Evolutionary conservation across 2,797 vertebrate species (phyloP).

Genomic region (Falco biarmicus): DNA sequence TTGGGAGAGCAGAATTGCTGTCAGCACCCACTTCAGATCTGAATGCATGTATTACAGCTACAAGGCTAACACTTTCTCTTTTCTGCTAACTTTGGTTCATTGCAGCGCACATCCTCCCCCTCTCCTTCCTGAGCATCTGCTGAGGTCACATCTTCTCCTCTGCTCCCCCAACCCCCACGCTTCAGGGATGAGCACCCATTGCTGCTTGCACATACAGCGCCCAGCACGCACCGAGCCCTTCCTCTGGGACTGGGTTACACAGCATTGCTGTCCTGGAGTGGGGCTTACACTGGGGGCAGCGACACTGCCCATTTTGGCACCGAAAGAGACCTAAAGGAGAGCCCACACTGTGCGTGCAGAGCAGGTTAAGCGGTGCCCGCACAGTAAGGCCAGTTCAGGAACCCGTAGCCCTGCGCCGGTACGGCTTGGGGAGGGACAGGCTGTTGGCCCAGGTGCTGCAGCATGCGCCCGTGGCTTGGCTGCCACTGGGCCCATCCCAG

Average conservation of each 20-base stretch:
- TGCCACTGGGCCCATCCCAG: background rate
- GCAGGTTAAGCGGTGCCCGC: background rate
- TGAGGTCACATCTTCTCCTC: background rate
- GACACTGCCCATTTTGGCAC: background rate
- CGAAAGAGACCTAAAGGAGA: background rate
- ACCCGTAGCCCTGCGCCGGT: accelerated
- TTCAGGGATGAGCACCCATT: background rate
- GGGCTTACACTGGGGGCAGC: background rate
- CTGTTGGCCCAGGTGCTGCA: background rate
- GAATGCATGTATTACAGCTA: background rate
- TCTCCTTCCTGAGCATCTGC: background rate
- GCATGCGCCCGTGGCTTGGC: accelerated
- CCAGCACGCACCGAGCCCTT: background rate
- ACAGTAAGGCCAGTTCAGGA: background rate
- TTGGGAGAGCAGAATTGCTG: background rate
- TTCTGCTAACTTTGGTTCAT: background rate
- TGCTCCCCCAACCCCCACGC: background rate
- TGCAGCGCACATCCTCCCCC: background rate
- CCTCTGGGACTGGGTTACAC: background rate
- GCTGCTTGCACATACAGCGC: accelerated
- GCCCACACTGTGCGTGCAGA: background rate
- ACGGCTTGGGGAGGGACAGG: background rate
- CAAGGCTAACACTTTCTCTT: background rate
- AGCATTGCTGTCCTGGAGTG: background rate
- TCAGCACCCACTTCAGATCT: background rate